Base-by-base conservation (phyloP, 2,888 invertebrate genomes). In the Chesias legatella region DNA sequence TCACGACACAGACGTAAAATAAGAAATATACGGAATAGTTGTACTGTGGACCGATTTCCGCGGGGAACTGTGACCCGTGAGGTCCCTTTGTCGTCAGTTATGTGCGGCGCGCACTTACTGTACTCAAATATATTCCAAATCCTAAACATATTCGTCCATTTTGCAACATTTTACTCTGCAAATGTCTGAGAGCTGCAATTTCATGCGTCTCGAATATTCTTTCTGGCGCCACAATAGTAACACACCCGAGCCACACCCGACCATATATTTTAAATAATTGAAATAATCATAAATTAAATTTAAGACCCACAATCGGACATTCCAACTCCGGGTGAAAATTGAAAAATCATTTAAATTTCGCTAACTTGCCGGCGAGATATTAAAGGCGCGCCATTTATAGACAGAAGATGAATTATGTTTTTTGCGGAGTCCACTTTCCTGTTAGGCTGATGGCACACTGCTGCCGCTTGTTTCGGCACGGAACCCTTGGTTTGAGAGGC, bases 271-370 rank as follows among this genome's bases (percentile, higher is more conserved):
- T 34, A 49, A 57, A 66, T 73, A 73, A 79, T 74, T 74, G 71
- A 69, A 70, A 76, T 71, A 73, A 73, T 73, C 76, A 73, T 79
- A 78, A 79, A 79, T 78, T 79, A 73, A 63, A 72, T 62, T 59
- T 64, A 67, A 61, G 60, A 62, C 63, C 62, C 55, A 53, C 51
- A 37, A 28, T 37, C 38, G 52, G 43, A 52, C 60, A 63, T 65
- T 63, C 56, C 49, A 50, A 53, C 46, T 47, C 42, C 33, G 42
- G 27, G 26, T 33, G 50, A 46, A 44, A 51, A 56, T 68, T 72
- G 48, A 48, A 51, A 51, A 46, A 39, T 24, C 49, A 41, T 54
- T 67, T 70, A 63, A 68, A 71, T 68, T 65, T 54, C 46, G 59
- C 65, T 66, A 69, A 73, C 67, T 68, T 37, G 40, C 48, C 48